phyloP scores from a whole-genome alignment of 2,113 vertebrate genomes.

The Tenebrosternarchus preto region DNA sequence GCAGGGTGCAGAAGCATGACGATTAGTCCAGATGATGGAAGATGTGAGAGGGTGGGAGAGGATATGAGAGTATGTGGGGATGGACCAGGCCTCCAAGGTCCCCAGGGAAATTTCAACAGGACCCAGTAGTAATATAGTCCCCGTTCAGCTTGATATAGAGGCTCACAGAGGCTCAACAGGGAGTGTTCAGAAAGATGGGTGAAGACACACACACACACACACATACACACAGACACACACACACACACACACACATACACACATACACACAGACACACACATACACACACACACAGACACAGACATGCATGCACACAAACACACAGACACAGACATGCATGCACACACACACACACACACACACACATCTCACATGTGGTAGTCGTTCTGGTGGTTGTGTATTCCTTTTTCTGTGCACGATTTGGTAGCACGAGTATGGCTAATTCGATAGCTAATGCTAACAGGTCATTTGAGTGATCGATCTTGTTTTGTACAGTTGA shows the following conservation, averaged over 20 bases:
- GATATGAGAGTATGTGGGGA: constrained; percentile 21
- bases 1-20: constrained; percentile 21
- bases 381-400: too few relatives aligned
- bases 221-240: background rate
- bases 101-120: constrained; percentile 54
- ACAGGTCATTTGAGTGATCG: background rate
- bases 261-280: background rate
- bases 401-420: too few relatives aligned
- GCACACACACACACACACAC: background rate
- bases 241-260: background rate
- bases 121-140: constrained; percentile 33
- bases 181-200: constrained; percentile 35
- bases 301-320: background rate
- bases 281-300: background rate
- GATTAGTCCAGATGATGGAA: constrained; percentile 42
- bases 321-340: background rate
- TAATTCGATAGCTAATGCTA: background rate
- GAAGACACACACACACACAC: background rate
- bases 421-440: background rate
- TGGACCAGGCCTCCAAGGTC: constrained; percentile 33
- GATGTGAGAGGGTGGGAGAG: constrained; percentile 19
- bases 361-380: background rate
- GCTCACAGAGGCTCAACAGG: background rate
- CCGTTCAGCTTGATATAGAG: constrained; percentile 53
- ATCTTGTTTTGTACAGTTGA: background rate